Evolutionary conservation across 2,888 invertebrate genomes (phyloP), one percentile per base, ranked within the genome.

Genomic region (Morpho deidamia): DNA sequence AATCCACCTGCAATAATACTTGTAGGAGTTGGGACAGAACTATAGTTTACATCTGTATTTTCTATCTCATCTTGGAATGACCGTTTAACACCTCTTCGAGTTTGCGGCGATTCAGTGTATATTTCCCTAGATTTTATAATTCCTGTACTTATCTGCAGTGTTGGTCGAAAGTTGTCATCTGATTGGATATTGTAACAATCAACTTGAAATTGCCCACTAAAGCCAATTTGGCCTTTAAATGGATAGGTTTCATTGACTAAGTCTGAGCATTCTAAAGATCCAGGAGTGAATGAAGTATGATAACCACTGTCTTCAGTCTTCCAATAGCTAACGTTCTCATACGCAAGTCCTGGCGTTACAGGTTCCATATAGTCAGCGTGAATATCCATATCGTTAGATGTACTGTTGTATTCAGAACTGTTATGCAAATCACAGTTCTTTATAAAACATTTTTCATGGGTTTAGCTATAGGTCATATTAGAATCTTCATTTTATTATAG

Each of bases 261-360:
- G 59, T 77, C 77, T 0, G 80, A 80, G 56, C 70, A 74, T 64
- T 82, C 83, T 40, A 84, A 68, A 9, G 87, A 83, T 23, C 83
- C 74, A 40, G 84, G 84, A 37, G 87, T 85, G 59, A 75, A 81
- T 1, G 83, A 80, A 44, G 87, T 86, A 54, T 86, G 83, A 62
- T 88, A 89, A 41, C 89, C 89, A 67, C 89, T 89, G 60, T 89
- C 89, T 67, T 88, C 87, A n/a, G 74, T 66, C 59, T 73, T 79
- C 63, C 74, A 79, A 62, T 76, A 76, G 58, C 72, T 76, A 38
- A 72, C 65, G 58, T 67, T 77, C 34, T 76, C 72, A 54, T 70
- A 78, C 11, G 76, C 65, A 53, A 80, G 53, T 14, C 73, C 71
- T 35, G 81, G 81, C 39, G 81, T 77, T 8, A 73, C 64, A 54